phyloP scores from a whole-genome alignment of 2,113 vertebrate genomes.

The Takifugu bimaculatus region DNA sequence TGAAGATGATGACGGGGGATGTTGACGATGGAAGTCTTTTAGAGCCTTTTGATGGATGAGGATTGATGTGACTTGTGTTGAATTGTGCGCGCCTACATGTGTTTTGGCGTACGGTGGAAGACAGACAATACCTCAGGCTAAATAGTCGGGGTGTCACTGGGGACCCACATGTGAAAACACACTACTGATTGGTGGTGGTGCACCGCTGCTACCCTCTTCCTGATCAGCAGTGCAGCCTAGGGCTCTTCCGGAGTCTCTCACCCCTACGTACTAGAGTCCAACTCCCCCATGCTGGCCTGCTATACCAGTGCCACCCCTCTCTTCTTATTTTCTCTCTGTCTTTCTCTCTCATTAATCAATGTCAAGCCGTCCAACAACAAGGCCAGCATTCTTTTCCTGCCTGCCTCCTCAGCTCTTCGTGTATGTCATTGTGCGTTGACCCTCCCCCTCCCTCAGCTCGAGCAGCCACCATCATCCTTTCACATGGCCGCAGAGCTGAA shows the following conservation, averaged over 20 bases:
- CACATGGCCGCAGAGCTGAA: slow-evolving; percentile 86
- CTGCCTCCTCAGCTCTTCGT: slow-evolving; percentile 47
- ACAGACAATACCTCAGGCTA: slow-evolving; percentile 53
- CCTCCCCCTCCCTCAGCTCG: slow-evolving; percentile 83
- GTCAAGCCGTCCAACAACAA: slow-evolving; percentile 71
- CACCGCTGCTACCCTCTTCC: slow-evolving; percentile 43
- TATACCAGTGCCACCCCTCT: slow-evolving; percentile 58
- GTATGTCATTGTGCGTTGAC: slow-evolving; percentile 78
- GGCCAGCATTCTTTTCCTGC: slow-evolving; percentile 72
- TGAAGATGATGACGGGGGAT: slow-evolving; percentile 30
- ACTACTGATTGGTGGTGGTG: slow-evolving; percentile 33
- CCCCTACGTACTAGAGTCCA: slow-evolving; percentile 29
- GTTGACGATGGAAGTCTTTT: slow-evolving; percentile 39
- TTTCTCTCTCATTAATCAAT: slow-evolving; percentile 71
- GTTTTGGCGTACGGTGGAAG: slow-evolving; percentile 47
- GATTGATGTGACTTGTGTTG: slow-evolving; percentile 57
- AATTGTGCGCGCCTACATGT: slow-evolving; percentile 43
- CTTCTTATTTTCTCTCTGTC: slow-evolving; percentile 60
- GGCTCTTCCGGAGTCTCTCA: slow-evolving; percentile 65
- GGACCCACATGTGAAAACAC: slow-evolving; percentile 21
- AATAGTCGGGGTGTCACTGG: slow-evolving; percentile 26
- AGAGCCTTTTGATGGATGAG: slow-evolving; percentile 58
- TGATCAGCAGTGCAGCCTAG: slow-evolving; percentile 51
- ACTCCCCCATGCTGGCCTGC: slow-evolving; percentile 36
- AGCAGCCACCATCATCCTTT: slow-evolving; percentile 82